phyloP scores from a whole-genome alignment of 2,888 invertebrate species.

The Leptopilina drosophilae region DNA sequence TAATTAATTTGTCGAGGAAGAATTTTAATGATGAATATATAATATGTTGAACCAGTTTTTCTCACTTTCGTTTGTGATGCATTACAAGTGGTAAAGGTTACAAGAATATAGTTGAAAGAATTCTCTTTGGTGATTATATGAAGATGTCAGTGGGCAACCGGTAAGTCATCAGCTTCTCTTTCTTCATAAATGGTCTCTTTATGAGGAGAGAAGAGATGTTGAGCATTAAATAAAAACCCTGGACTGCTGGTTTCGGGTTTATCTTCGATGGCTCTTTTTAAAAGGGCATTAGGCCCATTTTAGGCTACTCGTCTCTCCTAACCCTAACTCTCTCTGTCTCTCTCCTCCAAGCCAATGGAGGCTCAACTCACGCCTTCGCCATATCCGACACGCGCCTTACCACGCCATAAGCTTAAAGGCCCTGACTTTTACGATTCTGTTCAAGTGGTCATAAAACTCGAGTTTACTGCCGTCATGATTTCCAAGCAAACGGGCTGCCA shows the following conservation, averaged over 20 bases:
- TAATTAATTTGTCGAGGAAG: no score
- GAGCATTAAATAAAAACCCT: constrained; percentile 67
- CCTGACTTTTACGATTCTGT: constrained; percentile 80
- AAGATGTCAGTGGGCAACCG: constrained; percentile 60
- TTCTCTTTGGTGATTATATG: constrained; percentile 44
- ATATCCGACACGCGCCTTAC: constrained; percentile 76
- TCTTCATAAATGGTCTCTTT: constrained; percentile 52
- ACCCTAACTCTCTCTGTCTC: constrained; percentile 56
- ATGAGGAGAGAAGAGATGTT: constrained; percentile 60
- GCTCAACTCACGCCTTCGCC: constrained; percentile 70
- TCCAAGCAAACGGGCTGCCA: constrained; percentile 76
- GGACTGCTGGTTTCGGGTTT: constrained; percentile 60
- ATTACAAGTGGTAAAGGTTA: no score
- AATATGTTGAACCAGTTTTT: no score
- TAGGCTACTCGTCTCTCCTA: constrained; percentile 64
- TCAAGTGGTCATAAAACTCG: constrained; percentile 81
- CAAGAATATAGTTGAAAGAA: no score
- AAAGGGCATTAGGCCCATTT: constrained; percentile 74
- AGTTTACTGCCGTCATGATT: constrained; percentile 79
- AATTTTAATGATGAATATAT: no score
- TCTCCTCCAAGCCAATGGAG: constrained; percentile 54
- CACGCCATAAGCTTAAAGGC: constrained; percentile 74
- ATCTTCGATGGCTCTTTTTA: constrained; percentile 69
- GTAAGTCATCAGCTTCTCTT: constrained; percentile 58
- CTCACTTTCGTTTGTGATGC: no score